These are phyloP conservation scores for Volucella inanis DNA, from an alignment of 2,888 invertebrate species.

Conservation along the genomic window DNA sequence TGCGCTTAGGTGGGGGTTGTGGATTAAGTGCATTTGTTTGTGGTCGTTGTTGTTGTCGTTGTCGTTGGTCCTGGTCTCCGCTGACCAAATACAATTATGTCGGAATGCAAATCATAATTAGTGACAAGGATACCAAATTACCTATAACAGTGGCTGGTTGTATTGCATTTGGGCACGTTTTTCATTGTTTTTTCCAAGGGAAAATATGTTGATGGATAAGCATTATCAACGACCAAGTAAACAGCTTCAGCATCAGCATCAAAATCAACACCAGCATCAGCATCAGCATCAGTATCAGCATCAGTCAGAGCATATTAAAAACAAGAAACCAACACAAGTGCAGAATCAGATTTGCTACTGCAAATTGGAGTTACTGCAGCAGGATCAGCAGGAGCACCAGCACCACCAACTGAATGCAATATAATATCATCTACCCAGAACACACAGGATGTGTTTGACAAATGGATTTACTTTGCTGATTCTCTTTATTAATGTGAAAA, in stretches of 20 bases:
- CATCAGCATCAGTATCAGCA: too few species aligned
- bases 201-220: slow-evolving; percentile 71
- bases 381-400: slow-evolving; percentile 37
- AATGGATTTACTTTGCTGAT: slow-evolving; percentile 74
- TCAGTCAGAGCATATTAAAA: too few species aligned
- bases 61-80: slow-evolving; percentile 2
- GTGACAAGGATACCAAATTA: slow-evolving; percentile 53
- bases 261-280: neutral
- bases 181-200: slow-evolving; percentile 10
- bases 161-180: slow-evolving; percentile 19
- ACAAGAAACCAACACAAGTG: slow-evolving; percentile 25
- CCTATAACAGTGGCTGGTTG: neutral
- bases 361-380: slow-evolving; percentile 59
- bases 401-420: slow-evolving; percentile 65
- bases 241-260: slow-evolving; percentile 25
- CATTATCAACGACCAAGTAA: slow-evolving; percentile 62
- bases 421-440: slow-evolving; percentile 59
- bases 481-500: slow-evolving; percentile 75
- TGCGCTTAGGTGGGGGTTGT: neutral
- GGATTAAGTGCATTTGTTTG: neutral
- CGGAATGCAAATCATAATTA: slow-evolving; percentile 52
- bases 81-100: slow-evolving; percentile 60
- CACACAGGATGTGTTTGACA: slow-evolving; percentile 75
- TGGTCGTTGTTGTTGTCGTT: too few species aligned
- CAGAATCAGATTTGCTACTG: slow-evolving; percentile 31